Evolutionary conservation across 2,113 vertebrate species (phyloP).

Genomic region (Alectura lathami): DNA sequence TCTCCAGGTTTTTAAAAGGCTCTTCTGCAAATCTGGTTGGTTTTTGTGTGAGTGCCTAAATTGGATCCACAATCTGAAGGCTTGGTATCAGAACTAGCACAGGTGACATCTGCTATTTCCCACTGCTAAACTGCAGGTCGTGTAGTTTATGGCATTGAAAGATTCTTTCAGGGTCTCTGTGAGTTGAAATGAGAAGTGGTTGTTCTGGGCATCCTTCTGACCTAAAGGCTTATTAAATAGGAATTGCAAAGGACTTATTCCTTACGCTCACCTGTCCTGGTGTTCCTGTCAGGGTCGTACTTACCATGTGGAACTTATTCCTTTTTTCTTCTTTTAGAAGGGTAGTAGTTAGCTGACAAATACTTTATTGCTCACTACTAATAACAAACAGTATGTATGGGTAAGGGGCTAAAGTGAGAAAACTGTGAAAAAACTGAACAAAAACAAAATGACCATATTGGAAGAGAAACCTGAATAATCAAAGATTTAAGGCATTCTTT

Average conservation of each 20-base stretch:
- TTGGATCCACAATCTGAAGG: not conserved
- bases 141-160: not conserved
- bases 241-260: not conserved
- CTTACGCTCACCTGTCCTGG: not conserved
- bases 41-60: not conserved
- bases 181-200: not conserved
- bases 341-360: not conserved
- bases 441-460: not conserved
- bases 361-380: not conserved
- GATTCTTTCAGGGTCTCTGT: not conserved
- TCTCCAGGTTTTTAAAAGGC: not conserved
- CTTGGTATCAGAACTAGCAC: not conserved
- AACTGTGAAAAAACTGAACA: not conserved
- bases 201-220: constrained; percentile 52
- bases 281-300: not conserved
- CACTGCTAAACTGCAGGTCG: not conserved
- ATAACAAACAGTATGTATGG: not conserved
- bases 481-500: not conserved
- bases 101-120: not conserved
- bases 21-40: not conserved
- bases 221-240: constrained; percentile 16
- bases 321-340: not conserved
- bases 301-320: not conserved
- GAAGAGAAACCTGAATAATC: constrained; percentile 17
- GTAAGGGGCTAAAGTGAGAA: not conserved